Evolutionary conservation across 2,113 vertebrate species (phyloP), one percentile per base, ranked within the genome.

Genomic region (Anser cygnoides): DNA sequence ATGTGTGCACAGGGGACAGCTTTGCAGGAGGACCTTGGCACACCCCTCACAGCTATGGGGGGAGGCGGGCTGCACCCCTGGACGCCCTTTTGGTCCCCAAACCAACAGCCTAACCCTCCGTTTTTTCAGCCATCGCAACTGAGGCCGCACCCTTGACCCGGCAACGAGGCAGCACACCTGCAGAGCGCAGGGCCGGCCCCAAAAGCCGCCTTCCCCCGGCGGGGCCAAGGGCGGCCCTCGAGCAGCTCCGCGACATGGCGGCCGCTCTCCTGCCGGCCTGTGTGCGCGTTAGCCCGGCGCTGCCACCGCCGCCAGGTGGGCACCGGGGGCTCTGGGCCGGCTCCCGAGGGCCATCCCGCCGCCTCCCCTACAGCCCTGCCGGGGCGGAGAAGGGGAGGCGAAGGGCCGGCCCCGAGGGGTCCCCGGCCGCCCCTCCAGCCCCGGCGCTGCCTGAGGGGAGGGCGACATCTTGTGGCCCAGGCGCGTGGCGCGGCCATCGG

Each of bases 381-480:
- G 50, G 35, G 7, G 61, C 35, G 61, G 23, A 26, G 23, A 39
- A 37, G 35, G 35, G 35, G 35, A 23, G 35, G 35, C 14, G 9
- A 29, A 1, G 37, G 20, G 9, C 15, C 2, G 15, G 16, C 29
- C 17, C 58, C 1, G 49, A 10, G 9, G 11, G 49, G 7, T 22
- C 54, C 33, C 16, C 16, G 23, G 29, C 31, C 43, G 26, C 49
- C 10, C 44, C 13, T 15, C 58, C 15, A 3, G 44, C 6, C 29
- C 7, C 75, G 20, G 43, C 82, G 62, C 97, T 97, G 92, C n/a
- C 91, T 98, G 96, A 94, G 97, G 58, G 35, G 59, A 96, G 26
- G 90, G 94, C 58, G 98, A 63, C 98, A 98, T 57, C 98, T 96
- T 85, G 97, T 96, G 98, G 97, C 65, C 4, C 39, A 39, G 37